phyloP scores from a whole-genome alignment of 2,888 invertebrate species.

The Drosophila macrospina region DNA sequence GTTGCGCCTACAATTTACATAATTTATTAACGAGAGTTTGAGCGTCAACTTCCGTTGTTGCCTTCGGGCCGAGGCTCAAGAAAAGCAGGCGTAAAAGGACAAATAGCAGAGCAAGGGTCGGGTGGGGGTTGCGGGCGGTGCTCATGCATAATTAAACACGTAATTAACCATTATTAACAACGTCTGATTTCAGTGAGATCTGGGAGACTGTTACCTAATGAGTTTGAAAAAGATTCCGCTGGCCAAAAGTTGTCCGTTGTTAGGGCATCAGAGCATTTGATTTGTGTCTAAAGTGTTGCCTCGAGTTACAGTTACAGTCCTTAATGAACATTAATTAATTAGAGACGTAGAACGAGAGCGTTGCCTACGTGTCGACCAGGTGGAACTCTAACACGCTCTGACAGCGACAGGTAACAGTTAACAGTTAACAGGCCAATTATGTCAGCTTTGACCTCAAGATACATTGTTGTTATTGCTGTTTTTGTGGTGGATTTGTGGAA shows the following conservation, averaged over 20 bases:
- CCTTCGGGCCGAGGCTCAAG: slow-evolving; percentile 36
- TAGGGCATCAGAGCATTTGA: slow-evolving; percentile 72
- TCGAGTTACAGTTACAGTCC: slow-evolving; percentile 32
- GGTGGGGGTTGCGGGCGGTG: slow-evolving; percentile 42
- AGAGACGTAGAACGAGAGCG: slow-evolving; percentile 42
- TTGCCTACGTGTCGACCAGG: slow-evolving; percentile 55
- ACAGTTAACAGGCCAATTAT: slow-evolving; percentile 66
- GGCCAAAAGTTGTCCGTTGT: slow-evolving; percentile 42
- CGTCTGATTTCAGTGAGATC: slow-evolving; percentile 72
- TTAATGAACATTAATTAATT: slow-evolving; percentile 78
- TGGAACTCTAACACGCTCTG: slow-evolving; percentile 39
- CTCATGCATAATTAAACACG: slow-evolving; percentile 80
- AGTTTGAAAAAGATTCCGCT: slow-evolving; percentile 68
- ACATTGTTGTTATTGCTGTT: slow-evolving; percentile 18
- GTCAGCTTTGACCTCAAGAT: slow-evolving; percentile 40
- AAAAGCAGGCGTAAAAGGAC: slow-evolving; percentile 20
- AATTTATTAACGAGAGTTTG: slow-evolving; percentile 79
- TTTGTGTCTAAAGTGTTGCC: slow-evolving; percentile 58
- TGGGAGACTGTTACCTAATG: slow-evolving; percentile 65
- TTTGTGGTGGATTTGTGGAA: no score
- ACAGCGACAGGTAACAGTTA: slow-evolving; percentile 47
- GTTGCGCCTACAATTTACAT: slow-evolving; percentile 78
- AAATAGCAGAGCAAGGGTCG: background rate
- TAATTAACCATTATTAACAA: slow-evolving; percentile 81
- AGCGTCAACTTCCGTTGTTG: slow-evolving; percentile 72